Evolutionary conservation across 2,113 vertebrate genomes (phyloP), one percentile per base, ranked within the genome.

Genomic region (Pithys albifrons): DNA sequence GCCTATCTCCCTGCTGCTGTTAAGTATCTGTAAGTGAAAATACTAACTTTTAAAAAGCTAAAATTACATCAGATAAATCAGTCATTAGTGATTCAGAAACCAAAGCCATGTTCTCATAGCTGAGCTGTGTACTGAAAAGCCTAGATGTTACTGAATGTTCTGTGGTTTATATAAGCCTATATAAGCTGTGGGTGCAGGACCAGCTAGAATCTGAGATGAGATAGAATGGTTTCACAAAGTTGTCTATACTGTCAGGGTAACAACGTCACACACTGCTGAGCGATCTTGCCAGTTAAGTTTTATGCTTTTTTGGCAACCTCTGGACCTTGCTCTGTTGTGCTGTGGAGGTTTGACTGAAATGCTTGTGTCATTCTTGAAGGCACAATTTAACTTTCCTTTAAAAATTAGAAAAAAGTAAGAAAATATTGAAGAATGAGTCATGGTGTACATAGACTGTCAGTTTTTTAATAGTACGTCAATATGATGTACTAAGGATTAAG

Each of bases 11-110:
- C 7, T 82, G 35, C 31, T 77, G 45, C 33, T 88, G 52, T 48
- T 67, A 28, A 89, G 39, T 31, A 58, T 37, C 51, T 43, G 19
- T 66, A 69, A 87, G 27, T 65, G 74, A 72, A 93, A 57, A 14
- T 12, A 14, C 31, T 64, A 82, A 45, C n/a, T 95, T 94, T 67
- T 76, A 81, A 93, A 87, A 39, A 85, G 22, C 46, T 82, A 13
- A n/a, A 72, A 46, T 88, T 90, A 19, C 13, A 22, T 31, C 14
- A 72, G 43, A 78, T 69, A 75, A 87, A 82, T 78, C 45, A 48
- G 2, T 11, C 3, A 9, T 45, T 46, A 81, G 19, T 52, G 14
- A 72, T 61, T 69, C 58, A 69, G 90, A 89, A 92, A 61, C 28
- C 37, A 69, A 69, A 89, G 8, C 10, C 0, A 1, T 28, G 4